phyloP scores from a whole-genome alignment of 1,140 invertebrate genomes.

The Monomorium pharaonis region DNA sequence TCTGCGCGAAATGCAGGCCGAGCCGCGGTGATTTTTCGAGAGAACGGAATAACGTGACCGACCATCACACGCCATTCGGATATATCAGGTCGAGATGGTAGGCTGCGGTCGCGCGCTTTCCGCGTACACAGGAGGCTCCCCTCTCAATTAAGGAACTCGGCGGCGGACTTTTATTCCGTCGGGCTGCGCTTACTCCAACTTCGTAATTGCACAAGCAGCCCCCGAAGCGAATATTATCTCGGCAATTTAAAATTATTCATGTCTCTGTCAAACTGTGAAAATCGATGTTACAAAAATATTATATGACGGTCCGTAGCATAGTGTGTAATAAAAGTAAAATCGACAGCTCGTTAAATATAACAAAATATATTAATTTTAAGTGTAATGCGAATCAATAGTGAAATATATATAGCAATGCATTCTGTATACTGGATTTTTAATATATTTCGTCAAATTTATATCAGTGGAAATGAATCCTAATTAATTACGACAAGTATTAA shows the following conservation, averaged over 20 bases:
- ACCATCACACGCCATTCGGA: neutral
- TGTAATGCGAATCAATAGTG: neutral
- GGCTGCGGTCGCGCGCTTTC: neutral
- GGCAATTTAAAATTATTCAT: neutral
- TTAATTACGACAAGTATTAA: no score
- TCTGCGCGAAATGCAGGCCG: conserved; percentile 26
- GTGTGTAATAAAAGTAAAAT: neutral
- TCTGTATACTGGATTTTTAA: no score
- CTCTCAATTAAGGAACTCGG: neutral
- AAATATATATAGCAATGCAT: no score
- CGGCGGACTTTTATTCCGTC: neutral
- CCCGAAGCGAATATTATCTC: neutral
- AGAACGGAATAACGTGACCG: neutral
- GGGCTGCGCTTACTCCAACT: neutral
- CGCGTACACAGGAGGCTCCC: neutral
- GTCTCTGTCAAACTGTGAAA: neutral
- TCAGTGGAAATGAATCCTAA: no score
- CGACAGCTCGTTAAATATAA: neutral
- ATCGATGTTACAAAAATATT: neutral
- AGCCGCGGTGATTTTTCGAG: conserved; percentile 31
- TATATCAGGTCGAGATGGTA: neutral
- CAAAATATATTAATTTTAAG: neutral
- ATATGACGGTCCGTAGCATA: neutral
- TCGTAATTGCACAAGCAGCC: conserved; percentile 1
- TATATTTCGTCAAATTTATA: neutral